Base-by-base conservation (phyloP, 2,888 invertebrate species). In the Philereme transversata region DNA sequence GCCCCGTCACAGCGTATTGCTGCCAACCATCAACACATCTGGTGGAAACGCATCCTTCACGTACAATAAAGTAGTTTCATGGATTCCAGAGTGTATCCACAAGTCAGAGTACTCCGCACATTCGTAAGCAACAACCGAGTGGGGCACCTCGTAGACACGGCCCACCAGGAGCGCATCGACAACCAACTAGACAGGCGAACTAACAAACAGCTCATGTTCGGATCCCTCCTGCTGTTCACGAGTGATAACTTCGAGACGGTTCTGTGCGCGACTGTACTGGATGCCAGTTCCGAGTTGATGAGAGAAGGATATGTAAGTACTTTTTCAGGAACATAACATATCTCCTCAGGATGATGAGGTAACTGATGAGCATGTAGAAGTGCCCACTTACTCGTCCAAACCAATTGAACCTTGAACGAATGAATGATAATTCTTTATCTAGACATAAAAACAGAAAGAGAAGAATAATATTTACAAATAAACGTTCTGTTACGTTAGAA, bases 181-280 rank as follows among this genome's bases (percentile, higher is more conserved):
- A 67, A 69, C 3, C 11, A 63, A 2, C 64, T 83, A 0, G 82
- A 78, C 46, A 80, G 73, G 54, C 84, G 81, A 64, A 73, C 77
- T 57, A 83, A 74, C 62, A 95, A 95, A 71, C 87, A 94, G 61
- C 93, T 96, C 34, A 94, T 96, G 88, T 94, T 88, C 76, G 97
- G 97, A 0, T 94, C 96, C 0, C 84, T 97, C 11, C 79, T 97
- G 0, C 94, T 96, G 59, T 94, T 98, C 51, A 96, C 96, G 0
- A 86, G 85, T 36, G 94, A 96, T 76, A 89, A 94, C 58, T 97
- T 97, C 81, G 83, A 93, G 38, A 94, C 94, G 4, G 87, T 96
- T 41, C 82, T 95, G 62, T 94, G 97, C 74, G 97, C 95, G 0
- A 94, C 94, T 41, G 95, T 97, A 47, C 86, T 93, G 5, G 94